These are phyloP conservation scores for Drosophila sordidula DNA, from an alignment of 2,888 invertebrate genomes.

Conservation along the genomic window DNA sequence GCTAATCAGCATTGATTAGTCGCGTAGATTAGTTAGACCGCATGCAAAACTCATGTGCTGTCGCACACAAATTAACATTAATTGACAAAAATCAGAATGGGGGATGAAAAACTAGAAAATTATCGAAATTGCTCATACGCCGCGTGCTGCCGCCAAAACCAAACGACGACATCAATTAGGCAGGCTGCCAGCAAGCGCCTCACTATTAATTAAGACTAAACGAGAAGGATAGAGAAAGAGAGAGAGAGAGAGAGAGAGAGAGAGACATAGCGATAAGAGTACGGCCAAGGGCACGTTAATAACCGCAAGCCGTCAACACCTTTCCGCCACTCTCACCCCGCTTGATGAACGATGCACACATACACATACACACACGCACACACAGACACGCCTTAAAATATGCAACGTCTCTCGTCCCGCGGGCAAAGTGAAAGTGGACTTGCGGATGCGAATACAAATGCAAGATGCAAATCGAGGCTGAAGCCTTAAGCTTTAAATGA, in stretches of 20 bases:
- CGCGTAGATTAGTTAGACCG: slow-evolving; percentile 43
- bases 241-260: neutral
- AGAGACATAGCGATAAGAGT: neutral
- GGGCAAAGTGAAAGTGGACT: slow-evolving; percentile 4
- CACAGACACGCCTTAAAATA: slow-evolving; percentile 26
- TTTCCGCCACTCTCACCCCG: too few species aligned
- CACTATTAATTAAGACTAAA: slow-evolving; percentile 45
- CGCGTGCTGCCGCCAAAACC: slow-evolving; percentile 31
- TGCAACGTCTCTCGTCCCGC: slow-evolving; percentile 23
- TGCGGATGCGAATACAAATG: neutral
- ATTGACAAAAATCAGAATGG: slow-evolving; percentile 49
- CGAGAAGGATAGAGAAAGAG: neutral
- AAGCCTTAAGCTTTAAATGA: neutral
- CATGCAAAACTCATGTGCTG: slow-evolving; percentile 9
- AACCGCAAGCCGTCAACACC: slow-evolving; percentile 1
- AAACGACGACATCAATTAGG: slow-evolving; percentile 66
- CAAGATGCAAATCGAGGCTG: slow-evolving; percentile 15
- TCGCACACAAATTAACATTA: slow-evolving; percentile 52
- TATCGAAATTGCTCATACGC: slow-evolving; percentile 56
- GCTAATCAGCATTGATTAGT: slow-evolving; percentile 59
- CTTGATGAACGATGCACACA: slow-evolving; percentile 15
- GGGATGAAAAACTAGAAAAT: slow-evolving; percentile 33
- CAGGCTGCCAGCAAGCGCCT: slow-evolving; percentile 56
- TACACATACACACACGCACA: slow-evolving; percentile 2
- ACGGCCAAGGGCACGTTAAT: slow-evolving; percentile 59